phyloP scores from a whole-genome alignment of 2,888 invertebrate species.

The Phalera bucephala region DNA sequence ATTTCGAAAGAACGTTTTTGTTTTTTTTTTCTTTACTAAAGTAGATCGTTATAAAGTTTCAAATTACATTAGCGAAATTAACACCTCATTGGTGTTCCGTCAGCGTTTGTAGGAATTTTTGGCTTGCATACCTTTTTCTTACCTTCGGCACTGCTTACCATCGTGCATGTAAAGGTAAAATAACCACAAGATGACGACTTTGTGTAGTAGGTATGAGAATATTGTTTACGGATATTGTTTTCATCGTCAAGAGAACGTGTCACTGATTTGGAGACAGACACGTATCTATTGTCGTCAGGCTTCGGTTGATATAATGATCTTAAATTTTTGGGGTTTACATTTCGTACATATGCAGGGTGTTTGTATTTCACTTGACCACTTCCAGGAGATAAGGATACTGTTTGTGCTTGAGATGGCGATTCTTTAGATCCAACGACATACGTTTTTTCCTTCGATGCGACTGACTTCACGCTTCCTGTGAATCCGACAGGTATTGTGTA shows the following conservation, averaged over 20 bases:
- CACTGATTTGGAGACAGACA: slow-evolving; percentile 91
- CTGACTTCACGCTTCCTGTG: slow-evolving; percentile 86
- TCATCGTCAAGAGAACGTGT: slow-evolving; percentile 87
- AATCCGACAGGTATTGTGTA: slow-evolving; percentile 87
- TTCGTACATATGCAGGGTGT: slow-evolving; percentile 52
- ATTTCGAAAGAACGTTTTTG: too few relatives aligned
- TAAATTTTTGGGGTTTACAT: slow-evolving; percentile 60
- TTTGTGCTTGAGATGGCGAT: slow-evolving; percentile 87
- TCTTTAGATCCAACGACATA: slow-evolving; percentile 81
- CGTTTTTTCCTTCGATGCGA: slow-evolving; percentile 83
- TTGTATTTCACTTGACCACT: slow-evolving; percentile 69
- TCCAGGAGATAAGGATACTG: slow-evolving; percentile 80
- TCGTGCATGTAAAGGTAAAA: slow-evolving; percentile 93
- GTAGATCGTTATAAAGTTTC: too few relatives aligned
- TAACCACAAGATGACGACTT: slow-evolving; percentile 94
- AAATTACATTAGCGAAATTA: slow-evolving; percentile 23
- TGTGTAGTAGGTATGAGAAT: slow-evolving; percentile 91
- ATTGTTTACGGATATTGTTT: slow-evolving; percentile 87
- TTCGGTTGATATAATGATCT: slow-evolving; percentile 57
- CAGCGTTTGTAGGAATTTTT: slow-evolving; percentile 89
- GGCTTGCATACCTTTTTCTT: slow-evolving; percentile 92
- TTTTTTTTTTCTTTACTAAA: too few relatives aligned
- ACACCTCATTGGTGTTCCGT: slow-evolving; percentile 87
- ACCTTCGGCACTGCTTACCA: slow-evolving; percentile 89
- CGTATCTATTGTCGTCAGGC: slow-evolving; percentile 84